A percentile compares a stretch with the other conserved stretches of the same genome.
These are phyloP conservation scores for Zaprionus lachaisei DNA, from an alignment of 1,140 invertebrate genomes.

Conservation along the genomic window DNA sequence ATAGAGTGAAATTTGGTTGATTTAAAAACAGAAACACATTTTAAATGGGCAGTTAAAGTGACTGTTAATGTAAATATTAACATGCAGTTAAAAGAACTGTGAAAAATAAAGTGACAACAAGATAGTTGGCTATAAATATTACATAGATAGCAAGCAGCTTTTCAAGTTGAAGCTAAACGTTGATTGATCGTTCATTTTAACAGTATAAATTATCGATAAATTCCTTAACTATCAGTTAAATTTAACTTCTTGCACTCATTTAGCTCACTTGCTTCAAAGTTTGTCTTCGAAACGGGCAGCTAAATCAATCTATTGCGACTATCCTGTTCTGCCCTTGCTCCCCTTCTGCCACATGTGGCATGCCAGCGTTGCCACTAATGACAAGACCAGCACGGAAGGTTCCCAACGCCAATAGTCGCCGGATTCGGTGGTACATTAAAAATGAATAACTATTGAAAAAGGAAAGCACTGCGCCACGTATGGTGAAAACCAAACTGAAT, in stretches of 20 bases:
- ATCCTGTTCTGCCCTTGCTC: not conserved
- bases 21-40: not conserved
- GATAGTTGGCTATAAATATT: not conserved
- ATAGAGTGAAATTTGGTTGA: not conserved
- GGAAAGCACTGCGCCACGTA: constrained; percentile 25
- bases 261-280: not conserved
- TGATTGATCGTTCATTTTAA: not conserved
- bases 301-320: constrained; percentile 6
- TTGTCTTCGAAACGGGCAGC: not conserved
- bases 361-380: not conserved
- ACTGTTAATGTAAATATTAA: not conserved
- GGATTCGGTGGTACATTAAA: constrained; percentile 2
- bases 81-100: not conserved
- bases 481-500: constrained; percentile 42
- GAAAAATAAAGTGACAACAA: not conserved
- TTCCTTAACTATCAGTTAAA: not conserved
- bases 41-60: not conserved
- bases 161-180: not conserved
- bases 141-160: not conserved
- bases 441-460: constrained; percentile 16
- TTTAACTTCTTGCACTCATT: not conserved
- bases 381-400: not conserved
- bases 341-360: not conserved
- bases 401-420: not conserved
- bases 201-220: not conserved